Conservation (phyloP, 2,797 vertebrate species). For the Phoxinus dragarum region DNA sequence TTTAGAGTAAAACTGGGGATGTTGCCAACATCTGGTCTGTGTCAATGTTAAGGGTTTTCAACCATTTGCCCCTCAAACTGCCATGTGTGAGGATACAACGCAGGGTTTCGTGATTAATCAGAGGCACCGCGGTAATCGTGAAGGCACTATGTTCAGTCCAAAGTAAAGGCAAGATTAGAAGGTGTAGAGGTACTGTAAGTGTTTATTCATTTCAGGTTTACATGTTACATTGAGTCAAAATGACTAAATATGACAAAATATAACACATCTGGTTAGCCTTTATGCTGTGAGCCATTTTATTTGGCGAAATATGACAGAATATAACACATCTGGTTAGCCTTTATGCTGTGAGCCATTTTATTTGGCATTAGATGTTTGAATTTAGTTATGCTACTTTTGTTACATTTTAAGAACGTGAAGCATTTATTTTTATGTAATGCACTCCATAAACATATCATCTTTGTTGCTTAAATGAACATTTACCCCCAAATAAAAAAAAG, state of each 20-base stretch:
- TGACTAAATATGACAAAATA: slow-evolving; percentile 16
- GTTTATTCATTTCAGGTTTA: slow-evolving; percentile 39
- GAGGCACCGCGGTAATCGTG: slow-evolving; percentile 79
- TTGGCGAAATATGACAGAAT: background rate
- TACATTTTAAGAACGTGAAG: background rate
- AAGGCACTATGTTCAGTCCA: slow-evolving; percentile 64
- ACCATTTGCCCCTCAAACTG: slow-evolving; percentile 67
- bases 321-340: background rate
- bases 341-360: background rate
- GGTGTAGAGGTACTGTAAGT: slow-evolving; percentile 56
- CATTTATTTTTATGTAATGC: background rate
- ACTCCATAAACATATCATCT: background rate
- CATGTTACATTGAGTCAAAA: slow-evolving; percentile 20
- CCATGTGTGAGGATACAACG: slow-evolving; percentile 75
- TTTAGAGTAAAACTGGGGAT: slow-evolving; percentile 76
- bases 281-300: background rate
- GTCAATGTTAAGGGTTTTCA: slow-evolving; percentile 77
- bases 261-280: slow-evolving; percentile 4
- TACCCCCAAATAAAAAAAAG: too few species aligned
- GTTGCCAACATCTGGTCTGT: slow-evolving; percentile 85
- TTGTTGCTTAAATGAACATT: background rate
- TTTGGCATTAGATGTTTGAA: background rate
- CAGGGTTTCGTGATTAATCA: slow-evolving; percentile 83
- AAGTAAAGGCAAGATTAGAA: slow-evolving; percentile 69
- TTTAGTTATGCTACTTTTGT: background rate